Evolutionary conservation across 2,888 invertebrate species (phyloP), one percentile per base, ranked within the genome.

Genomic region (Idaea aversata): DNA sequence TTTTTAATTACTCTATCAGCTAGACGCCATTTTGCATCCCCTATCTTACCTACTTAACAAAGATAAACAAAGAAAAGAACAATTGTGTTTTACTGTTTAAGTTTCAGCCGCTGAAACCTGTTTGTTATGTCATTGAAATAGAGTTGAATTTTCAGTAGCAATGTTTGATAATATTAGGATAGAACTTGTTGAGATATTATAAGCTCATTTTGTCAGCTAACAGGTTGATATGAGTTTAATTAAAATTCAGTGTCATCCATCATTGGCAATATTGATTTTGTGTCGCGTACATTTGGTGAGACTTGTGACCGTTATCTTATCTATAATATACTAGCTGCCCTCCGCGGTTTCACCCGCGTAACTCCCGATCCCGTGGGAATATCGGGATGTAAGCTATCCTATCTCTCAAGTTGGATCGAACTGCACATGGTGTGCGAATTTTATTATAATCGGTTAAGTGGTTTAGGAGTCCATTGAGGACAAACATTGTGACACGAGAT

Each of bases 161-260:
- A 61, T 67, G 15, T n/a, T 13, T 36, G 47, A 34, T 16, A 61
- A 34, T 25, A 25, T 25, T 15, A 16, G 0, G 5, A 15, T 13
- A 10, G 68, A 70, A 73, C 72, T 75, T 74, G 71, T 69, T 72
- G 70, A 76, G 80, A 77, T 80, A 90, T 90, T 88, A 88, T 86
- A 90, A 88, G 85, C 88, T 88, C 90, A 91, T 91, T 89, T 88
- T 82, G 86, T 86, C 83, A 82, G 81, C 85, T 85, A 87, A 83
- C 88, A 83, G 86, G 86, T 84, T 88, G 88, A 89, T 88, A 87
- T 78, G 87, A 83, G 85, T 88, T 90, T 91, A 90, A 91, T 91
- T 91, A 91, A 92, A 90, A 88, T 87, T 84, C 86, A 83, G 82
- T 83, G 80, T 77, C 90, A 90, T 92, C 90, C 86, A 91, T 92